Evolutionary conservation across 2,888 invertebrate genomes (phyloP).

Genomic region (Sphaeridia pumilis): DNA sequence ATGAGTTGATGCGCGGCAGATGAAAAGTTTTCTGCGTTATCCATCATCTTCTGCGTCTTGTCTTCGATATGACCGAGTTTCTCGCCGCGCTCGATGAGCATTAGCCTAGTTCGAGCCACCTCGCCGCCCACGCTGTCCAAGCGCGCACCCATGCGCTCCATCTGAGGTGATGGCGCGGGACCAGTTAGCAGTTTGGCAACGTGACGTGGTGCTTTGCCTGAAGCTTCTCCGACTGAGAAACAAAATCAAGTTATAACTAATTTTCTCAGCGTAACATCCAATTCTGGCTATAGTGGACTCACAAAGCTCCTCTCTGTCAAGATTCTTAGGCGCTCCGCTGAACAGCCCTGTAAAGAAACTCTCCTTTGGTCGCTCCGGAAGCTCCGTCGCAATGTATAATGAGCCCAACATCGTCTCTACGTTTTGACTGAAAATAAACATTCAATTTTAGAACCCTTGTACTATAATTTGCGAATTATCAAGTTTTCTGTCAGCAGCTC

Average conservation of each 20-base stretch:
- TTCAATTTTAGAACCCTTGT: too few relatives aligned
- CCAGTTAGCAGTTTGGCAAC: conserved; percentile 79
- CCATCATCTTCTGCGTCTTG: conserved; percentile 79
- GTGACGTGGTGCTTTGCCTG: conserved; percentile 78
- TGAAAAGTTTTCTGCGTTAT: conserved; percentile 75
- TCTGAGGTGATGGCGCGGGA: conserved; percentile 44
- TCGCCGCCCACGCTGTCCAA: conserved; percentile 54
- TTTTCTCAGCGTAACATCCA: too few relatives aligned
- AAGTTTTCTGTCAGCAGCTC: conserved; percentile 39
- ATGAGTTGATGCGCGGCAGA: conserved; percentile 80
- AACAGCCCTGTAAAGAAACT: conserved; percentile 91
- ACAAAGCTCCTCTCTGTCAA: conserved; percentile 92
- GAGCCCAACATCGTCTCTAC: conserved; percentile 91
- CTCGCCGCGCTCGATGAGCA: conserved; percentile 87
- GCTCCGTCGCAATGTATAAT: conserved; percentile 81
- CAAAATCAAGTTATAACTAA: too few relatives aligned
- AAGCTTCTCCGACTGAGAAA: conserved; percentile 83
- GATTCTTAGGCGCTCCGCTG: conserved; percentile 66
- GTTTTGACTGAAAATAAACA: conserved; percentile 54
- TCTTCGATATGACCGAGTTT: conserved; percentile 85
- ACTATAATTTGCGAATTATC: too few relatives aligned
- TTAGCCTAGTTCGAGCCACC: conserved; percentile 65
- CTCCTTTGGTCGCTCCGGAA: conserved; percentile 98
- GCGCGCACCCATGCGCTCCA: conserved; percentile 58
- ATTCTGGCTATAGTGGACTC: conserved; percentile 42